Evolutionary conservation across 2,797 vertebrate species (phyloP), one percentile per base, ranked within the genome.

Genomic region (Mormyrops boulengeri): DNA sequence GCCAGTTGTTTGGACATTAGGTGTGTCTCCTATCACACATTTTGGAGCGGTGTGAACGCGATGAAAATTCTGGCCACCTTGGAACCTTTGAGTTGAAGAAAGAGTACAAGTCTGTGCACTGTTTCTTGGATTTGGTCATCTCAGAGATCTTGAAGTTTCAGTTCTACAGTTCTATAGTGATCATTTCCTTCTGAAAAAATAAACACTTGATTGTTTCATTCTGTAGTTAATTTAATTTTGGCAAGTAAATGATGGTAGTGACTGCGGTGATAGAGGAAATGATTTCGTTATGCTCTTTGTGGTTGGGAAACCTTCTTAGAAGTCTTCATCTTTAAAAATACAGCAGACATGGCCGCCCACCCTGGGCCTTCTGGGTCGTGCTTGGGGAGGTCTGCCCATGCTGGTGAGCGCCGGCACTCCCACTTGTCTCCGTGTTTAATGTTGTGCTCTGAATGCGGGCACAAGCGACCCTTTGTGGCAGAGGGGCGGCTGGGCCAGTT

Each of bases 381-480:
- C 93, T 93, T 92, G 88, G 93, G 93, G 92, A 94, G 92, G 92
- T 93, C 91, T 91, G 11, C 88, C 91, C 93, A 89, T 93, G 90
- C 93, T 93, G 92, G 93, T 94, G 93, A 94, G 94, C 93, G 94
- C 90, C 95, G 93, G 94, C 92, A 57, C 93, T 87, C 44, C 69
- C 84, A 94, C 94, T 95, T 95, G 95, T 95, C 95, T 94, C 94
- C 95, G 92, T 95, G 94, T 95, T 95, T 96, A 95, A 95, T 95
- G 94, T 95, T 94, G 77, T 44, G 93, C 91, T 93, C 90, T 93
- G 92, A 91, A 93, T 92, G 91, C 86, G 90, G 94, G 92, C 94
- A 96, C 95, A 96, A 95, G 94, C 93, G 94, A 93, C 92, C 92
- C 96, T 96, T 96, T 96, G 95, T 96, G 96, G 94, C 93, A 90